Evolutionary conservation across 2,888 invertebrate species (phyloP).

Genomic region (Marronus borbonicus): DNA sequence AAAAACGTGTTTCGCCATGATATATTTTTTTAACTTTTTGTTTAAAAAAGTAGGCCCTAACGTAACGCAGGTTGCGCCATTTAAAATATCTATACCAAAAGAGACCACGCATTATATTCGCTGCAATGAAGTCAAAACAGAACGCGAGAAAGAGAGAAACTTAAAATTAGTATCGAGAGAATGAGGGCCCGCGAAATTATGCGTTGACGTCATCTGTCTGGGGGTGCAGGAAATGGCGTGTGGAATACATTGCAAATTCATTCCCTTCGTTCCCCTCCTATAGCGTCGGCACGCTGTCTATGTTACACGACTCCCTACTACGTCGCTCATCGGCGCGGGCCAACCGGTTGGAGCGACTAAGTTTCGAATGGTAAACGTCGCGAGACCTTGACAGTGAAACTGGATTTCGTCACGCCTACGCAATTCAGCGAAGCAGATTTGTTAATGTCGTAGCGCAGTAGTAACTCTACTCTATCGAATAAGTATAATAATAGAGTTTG

Average conservation of each 20-base stretch:
- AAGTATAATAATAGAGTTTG: too few relatives aligned
- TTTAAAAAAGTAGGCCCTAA: too few relatives aligned
- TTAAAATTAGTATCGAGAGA: background rate
- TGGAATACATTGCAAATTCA: background rate
- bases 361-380: background rate
- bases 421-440: background rate
- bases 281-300: conserved; percentile 28
- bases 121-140: background rate
- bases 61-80: too few relatives aligned
- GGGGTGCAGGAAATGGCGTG: conserved; percentile 45
- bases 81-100: too few relatives aligned
- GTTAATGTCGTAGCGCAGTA: too few relatives aligned
- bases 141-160: background rate
- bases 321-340: background rate
- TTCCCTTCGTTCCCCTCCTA: conserved; percentile 11
- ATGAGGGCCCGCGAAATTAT: conserved; percentile 4
- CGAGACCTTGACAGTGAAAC: conserved; percentile 66
- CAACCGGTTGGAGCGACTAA: background rate
- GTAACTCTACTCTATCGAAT: too few relatives aligned
- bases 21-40: too few relatives aligned
- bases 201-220: conserved; percentile 44
- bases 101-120: too few relatives aligned
- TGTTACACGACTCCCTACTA: background rate
- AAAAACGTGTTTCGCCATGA: too few relatives aligned
- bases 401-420: conserved; percentile 64